phyloP scores from a whole-genome alignment of 2,888 invertebrate genomes.

The Drosophila trichaetosa region DNA sequence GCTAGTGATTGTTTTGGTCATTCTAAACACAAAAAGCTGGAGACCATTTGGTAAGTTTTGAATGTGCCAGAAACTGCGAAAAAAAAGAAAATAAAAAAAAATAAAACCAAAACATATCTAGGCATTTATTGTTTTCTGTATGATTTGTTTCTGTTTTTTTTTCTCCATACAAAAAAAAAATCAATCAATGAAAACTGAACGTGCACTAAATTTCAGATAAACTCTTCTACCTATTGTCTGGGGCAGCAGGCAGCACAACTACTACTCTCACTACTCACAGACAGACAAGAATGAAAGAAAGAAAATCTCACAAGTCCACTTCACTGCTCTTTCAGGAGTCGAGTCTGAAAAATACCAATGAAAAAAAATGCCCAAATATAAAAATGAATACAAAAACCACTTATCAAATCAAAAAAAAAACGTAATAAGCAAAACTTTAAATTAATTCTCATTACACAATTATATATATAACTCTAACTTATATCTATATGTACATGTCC shows the following conservation, averaged over 20 bases:
- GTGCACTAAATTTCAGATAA: slow-evolving; percentile 85
- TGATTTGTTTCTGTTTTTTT: slow-evolving; percentile 71
- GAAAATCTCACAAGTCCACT: slow-evolving; percentile 69
- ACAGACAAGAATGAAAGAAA: slow-evolving; percentile 77
- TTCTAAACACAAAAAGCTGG: slow-evolving; percentile 85
- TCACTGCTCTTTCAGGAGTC: slow-evolving; percentile 71
- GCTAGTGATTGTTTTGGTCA: slow-evolving; percentile 85
- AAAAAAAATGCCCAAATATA: slow-evolving; percentile 30
- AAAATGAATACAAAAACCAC: slow-evolving; percentile 38
- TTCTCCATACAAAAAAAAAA: slow-evolving; percentile 40
- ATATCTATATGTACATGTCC: slow-evolving; percentile 52
- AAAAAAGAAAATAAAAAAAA: slow-evolving; percentile 64
- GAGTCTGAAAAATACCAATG: slow-evolving; percentile 68
- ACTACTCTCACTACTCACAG: slow-evolving; percentile 77
- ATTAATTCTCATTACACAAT: slow-evolving; percentile 45
- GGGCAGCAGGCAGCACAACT: slow-evolving; percentile 79
- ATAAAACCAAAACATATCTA: slow-evolving; percentile 71
- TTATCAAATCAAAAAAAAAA: slow-evolving; percentile 40
- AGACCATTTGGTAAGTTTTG: slow-evolving; percentile 85
- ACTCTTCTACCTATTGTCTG: slow-evolving; percentile 84
- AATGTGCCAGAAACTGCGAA: slow-evolving; percentile 82
- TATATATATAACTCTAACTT: slow-evolving; percentile 51
- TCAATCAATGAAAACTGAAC: slow-evolving; percentile 83
- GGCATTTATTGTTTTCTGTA: slow-evolving; percentile 71
- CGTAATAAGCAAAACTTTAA: slow-evolving; percentile 63